Base-by-base conservation (phyloP, 1,140 invertebrate genomes). In the Stegodyphus mimosarum region DNA sequence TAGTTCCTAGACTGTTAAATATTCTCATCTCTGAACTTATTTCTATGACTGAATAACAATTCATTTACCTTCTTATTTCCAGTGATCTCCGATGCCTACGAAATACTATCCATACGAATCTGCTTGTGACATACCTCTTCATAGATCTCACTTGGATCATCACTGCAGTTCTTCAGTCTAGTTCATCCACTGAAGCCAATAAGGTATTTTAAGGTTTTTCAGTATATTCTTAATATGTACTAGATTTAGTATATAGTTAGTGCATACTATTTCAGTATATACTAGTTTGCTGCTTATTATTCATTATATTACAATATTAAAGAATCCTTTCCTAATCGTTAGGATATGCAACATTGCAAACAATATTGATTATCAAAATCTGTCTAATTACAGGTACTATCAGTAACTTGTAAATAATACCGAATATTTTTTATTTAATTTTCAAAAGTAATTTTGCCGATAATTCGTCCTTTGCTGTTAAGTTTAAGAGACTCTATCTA, bases 51-150 rank as follows among this genome's bases (percentile, higher is more conserved):
- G 33, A 33, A 33, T 33, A 33, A 33, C 3, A 33, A 33, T 33
- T 1, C 1, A 33, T 33, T 11, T 60, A 60, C 9, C 1, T 60
- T 60, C 17, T 72, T 15, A 15, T 1, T 72, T 88, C 10, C 93
- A 98, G 97, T 90, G 96, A 97, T 90, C 93, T 98, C 11, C 93
- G 95, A 89, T 98, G 96, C 91, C 92, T 98, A 70, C 93, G 96
- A 84, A 98, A 98, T 90, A 96, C 94, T 87, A 98, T 98, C 89
- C 96, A 97, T 89, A 95, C 95, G 86, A 95, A 97, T 91, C 92
- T 97, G 11, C 95, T 97, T 93, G 93, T 94, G 71, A 95, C 96
- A 0, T 93, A 97, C 89, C 94, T 97, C 17, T 90, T 96, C 80
- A 94, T 95, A 51, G 94, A 95, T 77, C 92, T 94, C 77, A 92